Conservation (phyloP, 2,888 invertebrate genomes). For the Temnothorax unifasciatus region DNA sequence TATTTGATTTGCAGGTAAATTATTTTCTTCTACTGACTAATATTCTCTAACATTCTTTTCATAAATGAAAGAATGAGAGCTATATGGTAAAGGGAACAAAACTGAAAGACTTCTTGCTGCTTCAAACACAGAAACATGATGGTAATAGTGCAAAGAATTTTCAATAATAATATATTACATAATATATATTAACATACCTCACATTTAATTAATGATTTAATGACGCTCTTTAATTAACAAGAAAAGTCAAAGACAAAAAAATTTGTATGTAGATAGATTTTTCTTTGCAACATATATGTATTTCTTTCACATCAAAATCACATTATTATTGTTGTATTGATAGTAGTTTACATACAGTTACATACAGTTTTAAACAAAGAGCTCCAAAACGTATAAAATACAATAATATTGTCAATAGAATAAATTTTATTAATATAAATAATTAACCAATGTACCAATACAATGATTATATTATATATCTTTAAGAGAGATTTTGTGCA, state of each 20-base stretch:
- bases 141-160: background rate
- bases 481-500: background rate
- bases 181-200: background rate
- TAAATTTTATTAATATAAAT: background rate
- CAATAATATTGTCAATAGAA: background rate
- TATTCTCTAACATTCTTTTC: background rate
- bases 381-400: too few relatives aligned
- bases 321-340: too few relatives aligned
- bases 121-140: background rate
- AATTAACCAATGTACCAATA: background rate
- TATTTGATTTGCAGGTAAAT: background rate
- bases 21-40: background rate
- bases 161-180: background rate
- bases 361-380: too few relatives aligned
- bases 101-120: background rate
- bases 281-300: background rate
- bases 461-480: background rate
- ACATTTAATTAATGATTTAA: conserved; percentile 4
- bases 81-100: background rate
- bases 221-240: background rate
- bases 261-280: background rate
- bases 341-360: too few relatives aligned
- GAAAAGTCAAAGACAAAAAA: background rate
- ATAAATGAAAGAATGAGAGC: background rate
- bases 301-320: too few relatives aligned